Base-by-base conservation (phyloP, 1,140 invertebrate species). In the Leptonema lineaticorne region DNA sequence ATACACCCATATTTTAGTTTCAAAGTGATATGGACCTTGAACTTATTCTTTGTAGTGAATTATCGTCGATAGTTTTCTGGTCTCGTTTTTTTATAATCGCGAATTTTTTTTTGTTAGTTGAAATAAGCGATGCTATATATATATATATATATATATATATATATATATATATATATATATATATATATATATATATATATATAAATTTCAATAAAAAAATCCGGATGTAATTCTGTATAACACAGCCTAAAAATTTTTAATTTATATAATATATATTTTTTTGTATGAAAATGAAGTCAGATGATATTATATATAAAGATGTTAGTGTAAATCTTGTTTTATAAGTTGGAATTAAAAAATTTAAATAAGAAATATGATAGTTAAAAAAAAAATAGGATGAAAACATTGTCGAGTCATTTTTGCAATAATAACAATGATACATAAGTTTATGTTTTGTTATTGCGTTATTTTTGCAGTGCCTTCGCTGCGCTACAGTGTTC, bases 401-500 rank as follows among this genome's bases (percentile, higher is more conserved):
- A 1, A 16, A 41, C 37, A 41, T 41, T 41, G 16, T 3, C 37
- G 37, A 1, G 50, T 11, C 50, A 26, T 53, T 24, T 26, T 53
- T 20, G 46, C 50, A 24, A 26, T 53, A 11, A 53, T 53, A 26
- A 53, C 22, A 24, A 26, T 53, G 27, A 53, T 24, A 22, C 50
- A 53, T 18, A 53, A 26, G 22, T 53, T 24, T 20, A 2, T 24
- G 50, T 14, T 11, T 14, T 53, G 18, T 53, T 26, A 9, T 53
- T 20, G 18, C 37, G 62, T 64, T 64, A n/a, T 64, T 64, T 46
- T 30, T 57, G 58, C 37, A 64, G 59, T 33, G 63, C n/a, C n/a
- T n/a, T n/a, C n/a, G n/a, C n/a, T n/a, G 62, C 45, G 69, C 65
- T 71, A 62, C 60, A 66, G 53, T 60, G 66, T 72, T 56, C 57